Evolutionary conservation across 2,888 invertebrate species (phyloP), one percentile per base, ranked within the genome.

Genomic region (Pimpla rufipes): DNA sequence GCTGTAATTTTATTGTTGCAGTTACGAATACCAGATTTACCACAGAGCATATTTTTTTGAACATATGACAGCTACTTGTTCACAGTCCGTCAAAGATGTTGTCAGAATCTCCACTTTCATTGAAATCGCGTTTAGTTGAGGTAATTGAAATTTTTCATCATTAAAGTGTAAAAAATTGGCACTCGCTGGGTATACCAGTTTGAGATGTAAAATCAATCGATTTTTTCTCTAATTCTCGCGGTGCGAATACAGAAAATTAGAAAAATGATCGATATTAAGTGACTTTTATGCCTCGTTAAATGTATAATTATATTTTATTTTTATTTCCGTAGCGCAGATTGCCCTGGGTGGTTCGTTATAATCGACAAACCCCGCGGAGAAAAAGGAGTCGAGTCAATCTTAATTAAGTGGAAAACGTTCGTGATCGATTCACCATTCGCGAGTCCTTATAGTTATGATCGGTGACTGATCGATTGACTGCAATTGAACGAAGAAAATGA

Each of bases 321-420:
- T 45, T 4, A 55, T 23, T 23, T 23, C 11, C 13, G 21, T 23
- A 13, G 21, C 13, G 23, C 4, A 55, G 55, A 55, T 55, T 70
- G 52, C 21, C 16, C 55, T 71, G 55, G 42, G 55, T 52, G 55
- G 70, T 71, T 71, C 55, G 4, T 71, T 42, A 57, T 23, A 23
- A 71, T 71, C 23, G 40, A 71, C 42, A 21, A 71, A 23, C 21
- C 21, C 10, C 37, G 16, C 8, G 10, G 16, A n/a, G 23, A 66
- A 75, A 40, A 50, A 50, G 11, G 50, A 52, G 37, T 75, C 55
- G 37, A 66, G 55, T 29, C 70, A 73, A 76, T 83, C 67, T 79
- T 83, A 79, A 83, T 79, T 79, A 77, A 83, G 76, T 77, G 83
- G 76, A 77, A 83, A 83, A 77, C 52, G 71, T 37, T 62, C 55